phyloP scores from a whole-genome alignment of 2,113 vertebrate genomes.

The Melanocharis versteri region DNA sequence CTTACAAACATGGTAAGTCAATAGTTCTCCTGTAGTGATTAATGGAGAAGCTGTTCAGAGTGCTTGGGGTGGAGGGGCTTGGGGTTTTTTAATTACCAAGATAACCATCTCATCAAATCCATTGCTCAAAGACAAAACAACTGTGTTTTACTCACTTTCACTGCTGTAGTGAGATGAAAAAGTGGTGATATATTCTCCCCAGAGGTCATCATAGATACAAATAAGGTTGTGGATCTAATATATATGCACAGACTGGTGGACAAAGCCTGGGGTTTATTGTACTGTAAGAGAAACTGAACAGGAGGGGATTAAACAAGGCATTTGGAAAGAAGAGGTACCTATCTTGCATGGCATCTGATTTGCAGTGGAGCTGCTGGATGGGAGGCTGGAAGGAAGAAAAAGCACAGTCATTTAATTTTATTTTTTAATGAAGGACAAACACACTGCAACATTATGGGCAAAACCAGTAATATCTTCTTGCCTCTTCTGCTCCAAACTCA shows the following conservation, averaged over 20 bases:
- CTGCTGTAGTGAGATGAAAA: constrained; percentile 29
- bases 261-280: background rate
- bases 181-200: background rate
- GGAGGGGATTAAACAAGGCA: background rate
- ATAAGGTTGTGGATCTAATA: background rate
- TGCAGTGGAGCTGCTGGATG: background rate
- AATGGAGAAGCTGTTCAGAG: constrained; percentile 1
- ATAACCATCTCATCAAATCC: background rate
- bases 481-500: background rate
- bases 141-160: background rate
- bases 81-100: background rate
- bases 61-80: background rate
- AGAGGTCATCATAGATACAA: background rate
- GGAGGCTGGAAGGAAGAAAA: background rate
- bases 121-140: background rate
- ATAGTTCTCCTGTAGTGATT: background rate
- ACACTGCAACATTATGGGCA: background rate
- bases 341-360: background rate
- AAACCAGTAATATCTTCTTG: background rate
- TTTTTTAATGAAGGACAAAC: background rate
- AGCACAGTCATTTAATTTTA: background rate
- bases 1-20: background rate
- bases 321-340: background rate
- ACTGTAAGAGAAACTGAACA: background rate
- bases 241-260: background rate